Percentiles rank a stretch among this genome's conserved stretches.
Conservation (phyloP, 2,797 vertebrate species). For the Peromyscus nudipes region DNA sequence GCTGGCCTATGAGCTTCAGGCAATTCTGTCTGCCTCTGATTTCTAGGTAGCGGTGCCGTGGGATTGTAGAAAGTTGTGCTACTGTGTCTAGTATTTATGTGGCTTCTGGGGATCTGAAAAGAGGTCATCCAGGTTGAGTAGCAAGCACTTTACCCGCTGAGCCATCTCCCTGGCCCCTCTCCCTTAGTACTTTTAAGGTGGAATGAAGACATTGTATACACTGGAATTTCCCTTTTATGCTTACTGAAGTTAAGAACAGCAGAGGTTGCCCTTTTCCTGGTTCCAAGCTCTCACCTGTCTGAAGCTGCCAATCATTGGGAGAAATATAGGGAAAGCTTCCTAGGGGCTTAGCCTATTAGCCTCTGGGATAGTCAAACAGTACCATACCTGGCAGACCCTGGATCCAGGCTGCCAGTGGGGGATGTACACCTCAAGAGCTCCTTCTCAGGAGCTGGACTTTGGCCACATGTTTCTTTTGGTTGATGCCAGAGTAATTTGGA, state of each 20-base stretch:
- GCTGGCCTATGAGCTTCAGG: neutral
- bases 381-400: neutral
- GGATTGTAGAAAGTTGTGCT: neutral
- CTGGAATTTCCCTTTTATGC: neutral
- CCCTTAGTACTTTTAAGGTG: neutral
- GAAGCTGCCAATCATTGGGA: neutral
- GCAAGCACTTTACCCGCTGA: neutral
- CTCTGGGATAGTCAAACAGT: too few species aligned
- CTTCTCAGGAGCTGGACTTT: neutral
- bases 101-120: neutral
- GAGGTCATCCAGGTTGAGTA: neutral
- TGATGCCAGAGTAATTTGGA: neutral
- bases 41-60: neutral
- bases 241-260: neutral
- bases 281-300: neutral
- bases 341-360: too few species aligned
- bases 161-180: neutral
- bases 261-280: neutral
- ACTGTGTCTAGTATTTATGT: neutral
- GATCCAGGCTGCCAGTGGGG: neutral
- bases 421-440: rapidly evolving
- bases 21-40: neutral
- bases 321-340: neutral
- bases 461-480: neutral
- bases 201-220: neutral